These are phyloP conservation scores for Capreolus pygargus DNA, from an alignment of 2,113 vertebrate species.

Conservation along the genomic window DNA sequence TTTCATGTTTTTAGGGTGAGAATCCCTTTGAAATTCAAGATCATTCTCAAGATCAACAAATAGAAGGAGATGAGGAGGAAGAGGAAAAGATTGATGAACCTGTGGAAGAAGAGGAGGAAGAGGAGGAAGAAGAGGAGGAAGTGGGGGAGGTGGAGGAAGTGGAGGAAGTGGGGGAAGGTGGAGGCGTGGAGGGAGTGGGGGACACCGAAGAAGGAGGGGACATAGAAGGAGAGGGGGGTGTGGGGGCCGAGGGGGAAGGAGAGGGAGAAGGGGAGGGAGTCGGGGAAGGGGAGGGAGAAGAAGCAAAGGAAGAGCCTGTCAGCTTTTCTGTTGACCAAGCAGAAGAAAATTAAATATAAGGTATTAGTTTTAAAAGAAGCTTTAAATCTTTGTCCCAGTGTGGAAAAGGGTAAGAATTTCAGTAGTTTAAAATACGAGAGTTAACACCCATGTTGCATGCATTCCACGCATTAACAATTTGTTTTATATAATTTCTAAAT, in stretches of 20 bases:
- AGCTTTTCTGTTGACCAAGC: constrained; percentile 80
- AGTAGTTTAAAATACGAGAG: constrained; percentile 67
- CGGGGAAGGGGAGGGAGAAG: neutral
- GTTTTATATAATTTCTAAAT: constrained; percentile 82
- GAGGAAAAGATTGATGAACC: constrained; percentile 83
- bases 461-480: constrained; percentile 79
- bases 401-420: constrained; percentile 74
- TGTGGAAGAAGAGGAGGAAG: constrained; percentile 77
- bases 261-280: neutral
- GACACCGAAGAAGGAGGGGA: constrained; percentile 1
- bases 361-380: constrained; percentile 29
- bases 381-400: constrained; percentile 73
- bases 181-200: neutral
- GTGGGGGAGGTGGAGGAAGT: constrained; percentile 23
- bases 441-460: constrained; percentile 79
- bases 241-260: constrained; percentile 53
- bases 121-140: constrained; percentile 36
- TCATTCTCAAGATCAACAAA: constrained; percentile 80
- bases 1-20: constrained; percentile 82
- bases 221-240: constrained; percentile 68
- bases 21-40: constrained; percentile 87
- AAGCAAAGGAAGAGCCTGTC: constrained; percentile 74
- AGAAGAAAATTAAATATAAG: constrained; percentile 77
- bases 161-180: constrained; percentile 63
- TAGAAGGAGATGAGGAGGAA: constrained; percentile 80